Percentiles rank a stretch among this genome's conserved stretches.
Conservation (phyloP, 2,113 vertebrate species). For the Thomomys bottae region DNA sequence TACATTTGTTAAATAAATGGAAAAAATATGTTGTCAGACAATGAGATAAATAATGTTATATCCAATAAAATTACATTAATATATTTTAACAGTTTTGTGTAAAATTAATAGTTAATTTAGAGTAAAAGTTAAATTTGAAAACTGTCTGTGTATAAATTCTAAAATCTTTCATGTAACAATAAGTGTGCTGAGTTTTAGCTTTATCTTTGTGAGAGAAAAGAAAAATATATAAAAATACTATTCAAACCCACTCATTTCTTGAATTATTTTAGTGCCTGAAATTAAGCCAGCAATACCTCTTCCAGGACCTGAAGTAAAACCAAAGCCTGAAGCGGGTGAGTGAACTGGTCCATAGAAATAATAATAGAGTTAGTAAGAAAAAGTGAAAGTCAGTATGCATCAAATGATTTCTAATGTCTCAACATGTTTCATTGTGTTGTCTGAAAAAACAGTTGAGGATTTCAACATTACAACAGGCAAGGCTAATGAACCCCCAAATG, state of each 20-base stretch:
- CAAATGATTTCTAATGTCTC: conserved; percentile 10
- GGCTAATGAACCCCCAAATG: background rate
- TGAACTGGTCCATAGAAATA: conserved; percentile 41
- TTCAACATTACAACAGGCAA: conserved; percentile 6
- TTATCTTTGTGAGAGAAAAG: background rate
- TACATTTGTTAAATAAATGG: background rate
- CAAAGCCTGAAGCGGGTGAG: conserved; percentile 87
- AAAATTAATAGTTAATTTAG: conserved; percentile 27
- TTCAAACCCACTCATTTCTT: conserved; percentile 78
- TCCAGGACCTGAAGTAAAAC: conserved; percentile 82
- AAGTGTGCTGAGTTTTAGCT: conserved; percentile 5
- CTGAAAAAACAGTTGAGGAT: conserved; percentile 7
- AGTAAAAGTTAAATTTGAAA: background rate
- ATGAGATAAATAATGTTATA: background rate
- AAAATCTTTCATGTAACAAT: background rate
- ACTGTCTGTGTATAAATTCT: background rate
- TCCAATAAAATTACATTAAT: background rate
- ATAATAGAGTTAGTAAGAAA: background rate
- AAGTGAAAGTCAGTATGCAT: background rate
- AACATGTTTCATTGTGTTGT: conserved; percentile 9
- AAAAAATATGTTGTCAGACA: background rate
- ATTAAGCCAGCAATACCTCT: conserved; percentile 83
- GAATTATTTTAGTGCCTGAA: conserved; percentile 86
- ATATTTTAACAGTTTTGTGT: conserved; percentile 41
- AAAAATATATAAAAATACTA: conserved; percentile 51